Evolutionary conservation across 2,113 vertebrate species (phyloP), one percentile per base, ranked within the genome.

Genomic region (Pica pica): DNA sequence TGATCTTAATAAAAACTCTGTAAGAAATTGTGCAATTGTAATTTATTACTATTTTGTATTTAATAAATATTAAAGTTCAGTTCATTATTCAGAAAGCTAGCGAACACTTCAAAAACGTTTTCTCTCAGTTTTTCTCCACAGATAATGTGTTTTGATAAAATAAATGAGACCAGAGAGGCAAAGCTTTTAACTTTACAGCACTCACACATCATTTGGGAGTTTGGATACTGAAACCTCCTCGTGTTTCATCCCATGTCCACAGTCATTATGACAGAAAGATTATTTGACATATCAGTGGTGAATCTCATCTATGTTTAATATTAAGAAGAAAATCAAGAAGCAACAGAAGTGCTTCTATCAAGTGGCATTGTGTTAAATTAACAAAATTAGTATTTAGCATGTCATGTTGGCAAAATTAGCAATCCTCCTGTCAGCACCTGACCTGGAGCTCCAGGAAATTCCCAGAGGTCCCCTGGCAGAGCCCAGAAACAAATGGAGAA

Each of bases 1-100:
- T 97, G 96, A 95, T 95, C 96, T 96, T 96, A 97, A 97, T 97
- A 98, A 98, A 98, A 97, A 88, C 94, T 86, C 95, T 90, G 92
- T 97, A 97, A 95, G 95, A 96, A 94, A 96, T 53, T 65, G 91
- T 92, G 89, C 56, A 74, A 90, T 92, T 94, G 92, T 91, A 96
- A 90, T 97, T 97, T 97, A 96, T 96, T 94, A 93, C 86, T 94
- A 85, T 93, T 97, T 96, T 97, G 85, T 92, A 97, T 96, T 95
- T 60, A 82, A 92, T 95, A 74, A 87, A 61, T 80, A 93, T 94
- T 94, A 81, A 96, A 93, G 53, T 90, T 90, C 42, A 67, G 18
- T 42, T 96, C 52, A 71, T 85, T 92, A 67, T 78, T 94, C 92
- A 75, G 79, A 96, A 92, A 87, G 42, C 17, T 26, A 89, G 50